Conservation (phyloP, 2,113 vertebrate genomes). For the Grammatotria lemairii region DNA sequence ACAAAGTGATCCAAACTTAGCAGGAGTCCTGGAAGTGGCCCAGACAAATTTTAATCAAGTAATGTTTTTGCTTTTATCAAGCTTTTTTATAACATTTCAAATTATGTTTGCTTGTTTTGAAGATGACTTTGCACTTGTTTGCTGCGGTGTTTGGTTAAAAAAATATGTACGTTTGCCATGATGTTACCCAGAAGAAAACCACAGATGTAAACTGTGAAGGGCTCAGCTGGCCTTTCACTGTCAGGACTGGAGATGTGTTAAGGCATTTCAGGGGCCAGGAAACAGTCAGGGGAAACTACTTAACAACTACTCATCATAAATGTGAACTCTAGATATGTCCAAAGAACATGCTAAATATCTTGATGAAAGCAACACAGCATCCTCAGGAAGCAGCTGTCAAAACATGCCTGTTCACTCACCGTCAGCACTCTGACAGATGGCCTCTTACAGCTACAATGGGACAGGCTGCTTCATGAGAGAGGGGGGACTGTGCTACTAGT, state of each 20-base stretch:
- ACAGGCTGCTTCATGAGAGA: slow-evolving; percentile 1
- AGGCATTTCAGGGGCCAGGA: background rate
- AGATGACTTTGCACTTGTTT: background rate
- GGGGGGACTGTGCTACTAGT: background rate
- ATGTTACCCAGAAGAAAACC: background rate
- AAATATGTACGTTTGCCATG: background rate
- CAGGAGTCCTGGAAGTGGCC: background rate
- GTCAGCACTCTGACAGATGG: background rate
- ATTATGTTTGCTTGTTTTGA: background rate
- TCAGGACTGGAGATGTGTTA: background rate
- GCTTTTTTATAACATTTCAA: background rate
- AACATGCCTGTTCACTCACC: background rate
- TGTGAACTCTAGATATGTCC: background rate
- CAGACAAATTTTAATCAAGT: background rate
- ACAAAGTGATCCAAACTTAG: background rate
- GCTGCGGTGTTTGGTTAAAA: background rate
- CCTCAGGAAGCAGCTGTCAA: slow-evolving; percentile 33
- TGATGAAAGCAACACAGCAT: background rate
- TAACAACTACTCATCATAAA: background rate
- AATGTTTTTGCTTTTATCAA: background rate
- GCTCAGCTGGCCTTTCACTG: background rate
- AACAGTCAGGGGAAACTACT: background rate
- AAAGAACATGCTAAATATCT: background rate
- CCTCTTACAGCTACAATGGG: background rate
- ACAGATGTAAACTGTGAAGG: background rate